Base-by-base conservation (phyloP, 2,113 vertebrate species). In the Meriones unguiculatus region DNA sequence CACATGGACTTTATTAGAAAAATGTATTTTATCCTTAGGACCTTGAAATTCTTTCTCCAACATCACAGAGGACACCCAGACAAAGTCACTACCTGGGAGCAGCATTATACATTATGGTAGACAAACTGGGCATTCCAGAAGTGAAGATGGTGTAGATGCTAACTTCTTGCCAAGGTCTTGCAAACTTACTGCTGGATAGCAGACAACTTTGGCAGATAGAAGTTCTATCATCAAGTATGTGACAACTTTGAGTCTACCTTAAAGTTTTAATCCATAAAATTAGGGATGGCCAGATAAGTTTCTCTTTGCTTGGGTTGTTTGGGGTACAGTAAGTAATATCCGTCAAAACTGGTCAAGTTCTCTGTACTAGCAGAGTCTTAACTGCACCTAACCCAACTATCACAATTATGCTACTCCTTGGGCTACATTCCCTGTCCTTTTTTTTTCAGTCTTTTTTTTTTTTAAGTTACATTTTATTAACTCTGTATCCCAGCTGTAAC, bases 1-100 rank as follows among this genome's bases (percentile, higher is more conserved):
- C 46, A 2, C 97, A 95, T 12, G 32, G 46, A 32, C 62, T 96
- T 89, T 89, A 12, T 85, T 11, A 76, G 87, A 76, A 67, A 96
- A 0, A 77, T 59, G 24, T n/a, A 87, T 80, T 96, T 81, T 73
- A 90, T 28, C 87, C 94, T 41, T 5, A 25, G 32, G 81, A 46
- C 52, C 89, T 72, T 52, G 18, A 14, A 94, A 89, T 89, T 13
- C 54, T 95, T 88, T 95, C 32, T 35, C 76, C 70, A 54, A 94
- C 35, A 89, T 18, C 89, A 67, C 0, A 94, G 15, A 72, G 87
- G 46, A 81, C 85, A 90, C 3, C 69, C 89, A 84, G n/a, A 94
- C 50, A 18, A 95, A 92, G 7, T 0, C 12, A 78, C 20, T 11
- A 90, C 2, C 17, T 0, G 0, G 13, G 4, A 67, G 1, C 38